These are phyloP conservation scores for Stenolophus ochropezus DNA, from an alignment of 2,888 invertebrate genomes.

Conservation along the genomic window DNA sequence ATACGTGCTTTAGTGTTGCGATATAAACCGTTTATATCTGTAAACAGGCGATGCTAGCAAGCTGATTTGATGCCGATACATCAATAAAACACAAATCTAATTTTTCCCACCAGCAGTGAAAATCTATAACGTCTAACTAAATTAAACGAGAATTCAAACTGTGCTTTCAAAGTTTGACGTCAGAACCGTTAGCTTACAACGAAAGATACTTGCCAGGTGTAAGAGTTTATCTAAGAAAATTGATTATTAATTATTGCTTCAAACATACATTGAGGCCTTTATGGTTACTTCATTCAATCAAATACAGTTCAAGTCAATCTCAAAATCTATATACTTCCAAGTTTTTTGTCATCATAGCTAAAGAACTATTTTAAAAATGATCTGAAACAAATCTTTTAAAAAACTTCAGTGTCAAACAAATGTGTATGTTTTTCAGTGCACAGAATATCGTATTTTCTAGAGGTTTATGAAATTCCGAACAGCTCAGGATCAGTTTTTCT, in stretches of 20 bases:
- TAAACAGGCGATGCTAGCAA: slow-evolving; percentile 34
- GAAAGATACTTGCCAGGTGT: background rate
- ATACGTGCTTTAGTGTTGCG: slow-evolving; percentile 31
- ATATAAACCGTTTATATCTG: slow-evolving; percentile 44
- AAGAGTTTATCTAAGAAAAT: slow-evolving; percentile 13
- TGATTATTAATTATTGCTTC: slow-evolving; percentile 1
- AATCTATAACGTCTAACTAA: slow-evolving; percentile 9
- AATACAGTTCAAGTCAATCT: no score
- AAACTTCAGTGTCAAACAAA: no score
- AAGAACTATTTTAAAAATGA: no score
- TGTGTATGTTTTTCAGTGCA: no score
- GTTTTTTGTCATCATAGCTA: no score
- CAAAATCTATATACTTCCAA: no score
- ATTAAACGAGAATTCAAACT: slow-evolving; percentile 25
- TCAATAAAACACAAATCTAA: slow-evolving; percentile 47
- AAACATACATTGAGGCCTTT: no score
- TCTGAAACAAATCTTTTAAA: no score
- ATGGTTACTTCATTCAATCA: no score
- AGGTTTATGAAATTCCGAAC: no score
- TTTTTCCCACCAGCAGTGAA: slow-evolving; percentile 12
- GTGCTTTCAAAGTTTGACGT: background rate
- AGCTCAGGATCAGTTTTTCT: no score
- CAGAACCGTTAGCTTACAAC: background rate
- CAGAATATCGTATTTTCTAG: no score
- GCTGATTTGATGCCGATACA: slow-evolving; percentile 38